Percentiles rank a stretch among this genome's conserved stretches.
phyloP scores from a whole-genome alignment of 1,140 invertebrate genomes.

The Varroa destructor region DNA sequence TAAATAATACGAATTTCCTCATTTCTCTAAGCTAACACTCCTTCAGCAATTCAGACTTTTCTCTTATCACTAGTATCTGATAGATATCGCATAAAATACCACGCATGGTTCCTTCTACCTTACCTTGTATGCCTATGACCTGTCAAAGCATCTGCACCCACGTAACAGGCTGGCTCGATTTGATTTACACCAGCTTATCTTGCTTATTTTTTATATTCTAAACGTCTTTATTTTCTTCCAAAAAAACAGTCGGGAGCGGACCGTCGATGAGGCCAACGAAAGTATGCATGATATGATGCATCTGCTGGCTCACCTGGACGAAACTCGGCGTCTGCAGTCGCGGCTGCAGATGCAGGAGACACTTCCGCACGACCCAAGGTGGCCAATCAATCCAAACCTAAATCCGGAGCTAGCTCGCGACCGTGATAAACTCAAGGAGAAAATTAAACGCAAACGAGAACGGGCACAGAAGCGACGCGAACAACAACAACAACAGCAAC shows the following conservation, averaged over 20 bases:
- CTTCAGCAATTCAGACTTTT: too few relatives aligned
- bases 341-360: slow-evolving; percentile 22
- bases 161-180: too few relatives aligned
- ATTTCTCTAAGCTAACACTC: too few relatives aligned
- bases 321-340: slow-evolving; percentile 15
- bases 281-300: slow-evolving; percentile 28
- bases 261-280: slow-evolving; percentile 12
- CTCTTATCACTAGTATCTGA: too few relatives aligned
- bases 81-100: too few relatives aligned
- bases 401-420: slow-evolving; percentile 11
- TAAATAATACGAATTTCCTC: too few relatives aligned
- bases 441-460: slow-evolving; percentile 24
- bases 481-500: not conserved
- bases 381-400: slow-evolving; percentile 23
- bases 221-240: not conserved
- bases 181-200: too few relatives aligned
- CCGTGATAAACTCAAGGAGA: slow-evolving; percentile 27
- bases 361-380: slow-evolving; percentile 3
- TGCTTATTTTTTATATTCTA: too few relatives aligned
- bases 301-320: slow-evolving; percentile 4
- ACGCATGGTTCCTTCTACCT: too few relatives aligned
- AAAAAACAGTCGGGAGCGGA: slow-evolving; percentile 6
- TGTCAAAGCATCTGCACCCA: too few relatives aligned
- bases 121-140: too few relatives aligned
- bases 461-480: slow-evolving; percentile 10